These are phyloP conservation scores for Canis aureus DNA, from an alignment of 2,113 vertebrate genomes.

Conservation along the genomic window DNA sequence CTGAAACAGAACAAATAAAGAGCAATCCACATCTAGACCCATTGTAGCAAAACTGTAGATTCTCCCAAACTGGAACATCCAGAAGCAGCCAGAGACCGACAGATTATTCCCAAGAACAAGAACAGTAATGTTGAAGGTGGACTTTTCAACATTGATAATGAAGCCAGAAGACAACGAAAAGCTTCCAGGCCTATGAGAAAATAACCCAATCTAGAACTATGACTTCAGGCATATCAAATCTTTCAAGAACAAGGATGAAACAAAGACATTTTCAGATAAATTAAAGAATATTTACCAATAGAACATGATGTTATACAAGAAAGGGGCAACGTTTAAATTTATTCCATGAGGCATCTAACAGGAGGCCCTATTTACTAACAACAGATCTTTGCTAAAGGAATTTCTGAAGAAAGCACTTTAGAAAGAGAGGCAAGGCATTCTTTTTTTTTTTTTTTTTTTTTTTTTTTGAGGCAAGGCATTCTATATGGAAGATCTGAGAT, in stretches of 20 bases:
- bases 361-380: background rate
- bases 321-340: background rate
- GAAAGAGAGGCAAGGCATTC: background rate
- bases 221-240: background rate
- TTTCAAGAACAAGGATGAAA: conserved; percentile 23
- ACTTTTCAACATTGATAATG: background rate
- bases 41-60: background rate
- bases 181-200: background rate
- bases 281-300: background rate
- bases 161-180: conserved; percentile 17
- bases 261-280: conserved; percentile 19
- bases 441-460: too few species aligned
- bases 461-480: background rate
- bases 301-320: background rate
- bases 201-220: background rate
- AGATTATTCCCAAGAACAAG: background rate
- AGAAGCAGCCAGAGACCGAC: background rate
- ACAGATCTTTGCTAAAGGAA: background rate
- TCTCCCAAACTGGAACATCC: background rate
- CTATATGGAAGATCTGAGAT: background rate
- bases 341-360: background rate
- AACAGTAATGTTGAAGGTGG: background rate
- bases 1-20: background rate
- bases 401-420: background rate
- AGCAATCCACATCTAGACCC: background rate